Conservation (phyloP, 2,888 invertebrate genomes). For the Drosophila lacicola region DNA sequence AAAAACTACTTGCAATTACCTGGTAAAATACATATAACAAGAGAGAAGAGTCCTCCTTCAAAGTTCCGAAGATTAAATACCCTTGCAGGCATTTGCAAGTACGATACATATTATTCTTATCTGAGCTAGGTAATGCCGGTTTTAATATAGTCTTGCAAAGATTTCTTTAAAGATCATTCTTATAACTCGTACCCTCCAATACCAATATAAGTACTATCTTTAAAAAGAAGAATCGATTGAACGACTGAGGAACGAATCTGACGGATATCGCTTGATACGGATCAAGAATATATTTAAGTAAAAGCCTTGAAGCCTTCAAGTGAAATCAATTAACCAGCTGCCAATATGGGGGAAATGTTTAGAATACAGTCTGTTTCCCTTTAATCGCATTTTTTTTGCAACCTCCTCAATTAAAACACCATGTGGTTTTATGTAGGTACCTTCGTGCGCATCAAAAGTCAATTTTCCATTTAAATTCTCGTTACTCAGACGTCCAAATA, state of each 20-base stretch:
- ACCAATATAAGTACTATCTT: too few relatives aligned
- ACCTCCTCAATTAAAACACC: constrained; percentile 1
- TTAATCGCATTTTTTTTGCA: neutral
- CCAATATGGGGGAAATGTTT: neutral
- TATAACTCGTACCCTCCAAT: too few relatives aligned
- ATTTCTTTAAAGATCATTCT: too few relatives aligned
- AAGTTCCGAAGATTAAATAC: neutral
- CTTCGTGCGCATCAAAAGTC: constrained; percentile 47
- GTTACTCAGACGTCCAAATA: constrained; percentile 31
- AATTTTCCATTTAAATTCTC: constrained; percentile 53
- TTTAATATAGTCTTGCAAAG: too few relatives aligned
- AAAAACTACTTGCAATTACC: constrained; percentile 17
- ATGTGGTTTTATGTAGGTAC: neutral
- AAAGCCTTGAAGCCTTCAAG: too few relatives aligned
- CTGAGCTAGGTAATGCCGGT: neutral
- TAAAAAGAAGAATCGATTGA: too few relatives aligned
- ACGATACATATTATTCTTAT: neutral
- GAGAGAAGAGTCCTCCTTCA: too few relatives aligned
- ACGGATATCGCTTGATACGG: too few relatives aligned
- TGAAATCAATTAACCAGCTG: neutral
- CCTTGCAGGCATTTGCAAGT: neutral
- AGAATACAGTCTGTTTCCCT: too few relatives aligned
- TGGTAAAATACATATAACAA: constrained; percentile 1
- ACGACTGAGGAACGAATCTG: too few relatives aligned
- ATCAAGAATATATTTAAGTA: too few relatives aligned